Conservation (phyloP, 2,113 vertebrate species). For the Naja naja region DNA sequence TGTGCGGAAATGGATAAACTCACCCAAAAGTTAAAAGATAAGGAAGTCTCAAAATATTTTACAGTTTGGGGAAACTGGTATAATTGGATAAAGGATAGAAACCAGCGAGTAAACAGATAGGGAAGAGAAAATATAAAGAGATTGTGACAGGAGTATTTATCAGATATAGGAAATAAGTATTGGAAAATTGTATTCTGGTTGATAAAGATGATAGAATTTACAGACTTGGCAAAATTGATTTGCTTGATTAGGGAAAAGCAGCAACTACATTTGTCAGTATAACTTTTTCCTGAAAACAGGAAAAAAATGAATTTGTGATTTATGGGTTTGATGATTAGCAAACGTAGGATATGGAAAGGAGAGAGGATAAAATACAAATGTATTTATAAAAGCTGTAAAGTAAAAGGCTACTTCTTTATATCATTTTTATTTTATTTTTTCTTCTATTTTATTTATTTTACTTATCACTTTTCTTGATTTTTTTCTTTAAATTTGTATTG, state of each 20-base stretch:
- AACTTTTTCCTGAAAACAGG: neutral
- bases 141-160: too few species aligned
- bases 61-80: too few species aligned
- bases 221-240: neutral
- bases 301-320: neutral
- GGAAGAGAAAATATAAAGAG: too few species aligned
- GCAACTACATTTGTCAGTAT: neutral
- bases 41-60: too few species aligned
- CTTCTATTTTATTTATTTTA: neutral
- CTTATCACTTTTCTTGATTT: neutral
- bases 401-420: neutral
- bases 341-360: neutral
- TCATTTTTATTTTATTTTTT: neutral
- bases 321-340: neutral
- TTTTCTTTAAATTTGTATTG: neutral
- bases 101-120: too few species aligned
- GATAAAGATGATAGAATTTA: neutral
- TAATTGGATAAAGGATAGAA: too few species aligned
- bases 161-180: too few species aligned
- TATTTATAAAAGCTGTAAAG: neutral
- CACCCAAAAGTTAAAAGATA: too few species aligned
- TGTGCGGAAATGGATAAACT: too few species aligned
- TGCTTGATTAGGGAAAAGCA: neutral
- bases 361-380: neutral
- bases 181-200: neutral